Percentiles rank a stretch among this genome's conserved stretches.
Conservation (phyloP, 2,797 vertebrate species). For the Enteromius unitaeniatus region DNA sequence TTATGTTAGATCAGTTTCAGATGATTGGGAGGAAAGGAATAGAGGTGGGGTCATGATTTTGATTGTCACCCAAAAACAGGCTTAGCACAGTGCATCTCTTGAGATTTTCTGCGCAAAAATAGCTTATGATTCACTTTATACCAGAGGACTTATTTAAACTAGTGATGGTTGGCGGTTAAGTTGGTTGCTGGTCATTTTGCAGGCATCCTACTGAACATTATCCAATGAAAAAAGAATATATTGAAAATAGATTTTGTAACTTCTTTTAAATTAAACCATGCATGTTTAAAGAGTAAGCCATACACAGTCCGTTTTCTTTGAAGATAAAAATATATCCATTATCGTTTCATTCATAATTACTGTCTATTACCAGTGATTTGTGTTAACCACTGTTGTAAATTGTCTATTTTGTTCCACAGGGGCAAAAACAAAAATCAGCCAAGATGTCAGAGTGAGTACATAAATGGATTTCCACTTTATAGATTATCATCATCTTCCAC, state of each 20-base stretch:
- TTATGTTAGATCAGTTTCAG: constrained; percentile 9
- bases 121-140: constrained; percentile 59
- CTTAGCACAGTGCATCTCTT: constrained; percentile 52
- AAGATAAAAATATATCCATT: not conserved
- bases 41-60: constrained; percentile 65
- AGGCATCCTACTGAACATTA: not conserved
- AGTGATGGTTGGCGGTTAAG: not conserved
- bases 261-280: not conserved
- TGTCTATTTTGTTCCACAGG: constrained; percentile 55
- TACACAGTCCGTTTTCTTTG: not conserved
- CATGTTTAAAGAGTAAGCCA: not conserved
- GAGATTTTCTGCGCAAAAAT: constrained; percentile 68
- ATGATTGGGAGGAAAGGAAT: constrained; percentile 46
- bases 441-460: constrained; percentile 81
- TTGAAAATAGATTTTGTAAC: too few species aligned
- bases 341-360: not conserved
- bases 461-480: not conserved
- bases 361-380: not conserved
- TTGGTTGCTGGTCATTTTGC: not conserved
- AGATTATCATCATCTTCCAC: not conserved
- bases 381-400: not conserved
- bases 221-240: not conserved
- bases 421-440: constrained; percentile 59
- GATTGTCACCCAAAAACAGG: constrained; percentile 66
- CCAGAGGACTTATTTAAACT: not conserved